phyloP scores from a whole-genome alignment of 2,888 invertebrate species.

The Chymomyza caudatula region DNA sequence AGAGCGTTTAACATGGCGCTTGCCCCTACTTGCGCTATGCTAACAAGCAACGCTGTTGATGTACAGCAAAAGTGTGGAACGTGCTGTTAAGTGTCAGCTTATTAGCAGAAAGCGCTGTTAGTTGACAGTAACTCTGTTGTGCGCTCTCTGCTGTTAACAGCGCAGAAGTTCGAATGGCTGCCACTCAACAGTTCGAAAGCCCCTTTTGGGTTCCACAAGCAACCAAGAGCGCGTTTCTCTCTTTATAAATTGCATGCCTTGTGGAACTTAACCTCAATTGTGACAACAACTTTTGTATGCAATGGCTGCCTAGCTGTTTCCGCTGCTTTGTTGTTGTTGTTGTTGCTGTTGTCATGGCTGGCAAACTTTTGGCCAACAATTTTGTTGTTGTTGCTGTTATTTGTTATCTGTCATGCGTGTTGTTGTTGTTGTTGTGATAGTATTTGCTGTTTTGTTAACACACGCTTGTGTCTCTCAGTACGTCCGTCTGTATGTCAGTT shows the following conservation, averaged over 20 bases:
- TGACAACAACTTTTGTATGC: background rate
- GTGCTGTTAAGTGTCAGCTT: background rate
- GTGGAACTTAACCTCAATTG: background rate
- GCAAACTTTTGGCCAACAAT: background rate
- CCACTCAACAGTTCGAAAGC: background rate
- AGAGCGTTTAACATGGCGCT: no score
- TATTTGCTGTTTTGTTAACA: no score
- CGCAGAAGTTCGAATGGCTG: background rate
- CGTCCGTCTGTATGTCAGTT: background rate
- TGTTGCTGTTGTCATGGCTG: background rate
- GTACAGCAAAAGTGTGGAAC: background rate
- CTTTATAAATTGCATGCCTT: background rate
- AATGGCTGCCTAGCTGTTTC: background rate
- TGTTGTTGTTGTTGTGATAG: background rate
- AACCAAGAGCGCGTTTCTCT: no score
- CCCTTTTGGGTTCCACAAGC: no score
- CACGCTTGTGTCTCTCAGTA: background rate
- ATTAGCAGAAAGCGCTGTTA: background rate
- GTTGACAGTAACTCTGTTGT: background rate
- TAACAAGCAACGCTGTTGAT: conserved; percentile 36
- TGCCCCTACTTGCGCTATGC: no score
- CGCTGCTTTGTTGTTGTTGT: conserved; percentile 12
- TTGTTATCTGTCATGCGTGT: background rate
- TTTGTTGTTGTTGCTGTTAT: conserved; percentile 15
- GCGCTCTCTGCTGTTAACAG: background rate